Base-by-base conservation (phyloP, 2,113 vertebrate genomes). In the Boulengeromyrus knoepffleri region DNA sequence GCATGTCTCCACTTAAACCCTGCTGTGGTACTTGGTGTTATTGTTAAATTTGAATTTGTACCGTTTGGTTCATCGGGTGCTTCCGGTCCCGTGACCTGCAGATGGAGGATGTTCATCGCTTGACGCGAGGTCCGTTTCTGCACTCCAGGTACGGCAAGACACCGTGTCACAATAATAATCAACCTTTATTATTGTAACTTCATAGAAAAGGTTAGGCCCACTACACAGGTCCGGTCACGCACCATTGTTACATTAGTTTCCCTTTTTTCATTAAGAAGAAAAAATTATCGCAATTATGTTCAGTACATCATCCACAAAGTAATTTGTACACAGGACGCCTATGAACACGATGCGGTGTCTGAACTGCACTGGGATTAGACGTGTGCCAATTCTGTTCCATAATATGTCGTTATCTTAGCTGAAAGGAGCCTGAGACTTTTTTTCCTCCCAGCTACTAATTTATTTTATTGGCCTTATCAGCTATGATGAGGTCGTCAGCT, bases 401-500 rank as follows among this genome's bases (percentile, higher is more conserved):
- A n/a, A 86, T 87, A 50, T 31, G 42, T 50, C 10, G 10, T 87
- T 52, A 36, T 88, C 13, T 58, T 19, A n/a, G 39, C 17, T 88
- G 36, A 88, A 62, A 62, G 87, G 19, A 88, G n/a, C n/a, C 1
- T 31, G 24, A 89, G 12, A 27, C 27, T 27, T 49, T 66, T 66
- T 66, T 13, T 27, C 88, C 88, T 83, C 46, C 49, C 36, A 52
- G 88, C 49, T 24, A 83, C 17, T 21, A 24, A 89, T 39, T 45
- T 52, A 62, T 86, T 89, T 89, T 74, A 89, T 74, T 52, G 80
- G 12, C 88, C 88, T 49, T 80, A 74, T 77, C 27, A 45, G 13
- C 46, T n/a, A 77, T 27, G 83, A 52, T 27, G n/a, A 27, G 45
- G 45, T 19, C 12, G 47, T 80, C 88, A 21, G 62, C 66, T 36